Conservation (phyloP, 2,888 invertebrate species). For the Thereva unica region DNA sequence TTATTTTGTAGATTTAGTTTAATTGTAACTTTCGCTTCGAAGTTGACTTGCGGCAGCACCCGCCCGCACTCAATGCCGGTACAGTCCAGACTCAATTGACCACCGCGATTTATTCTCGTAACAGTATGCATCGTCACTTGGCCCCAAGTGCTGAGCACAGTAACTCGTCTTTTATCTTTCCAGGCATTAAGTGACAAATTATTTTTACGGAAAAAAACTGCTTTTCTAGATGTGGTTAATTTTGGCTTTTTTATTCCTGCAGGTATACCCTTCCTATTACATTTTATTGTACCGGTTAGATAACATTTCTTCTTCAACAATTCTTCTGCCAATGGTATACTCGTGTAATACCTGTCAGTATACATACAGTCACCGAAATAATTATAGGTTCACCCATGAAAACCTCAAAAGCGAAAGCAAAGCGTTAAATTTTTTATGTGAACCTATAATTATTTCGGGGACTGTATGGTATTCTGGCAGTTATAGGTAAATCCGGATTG, state of each 20-base stretch:
- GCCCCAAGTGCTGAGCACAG: slow-evolving; percentile 1
- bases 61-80: too few species aligned
- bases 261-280: slow-evolving; percentile 2
- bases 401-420: too few species aligned
- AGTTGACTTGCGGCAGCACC: too few species aligned
- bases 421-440: too few species aligned
- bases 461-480: too few species aligned
- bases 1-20: too few species aligned
- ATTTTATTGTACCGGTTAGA: slow-evolving; percentile 4
- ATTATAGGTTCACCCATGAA: too few species aligned
- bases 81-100: too few species aligned
- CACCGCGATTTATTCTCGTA: slow-evolving; percentile 6
- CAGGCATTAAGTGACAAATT: neutral
- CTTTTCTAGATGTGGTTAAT: slow-evolving; percentile 1
- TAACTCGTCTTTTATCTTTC: slow-evolving; percentile 5
- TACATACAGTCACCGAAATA: too few species aligned
- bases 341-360: neutral
- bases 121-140: slow-evolving; percentile 4
- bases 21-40: too few species aligned
- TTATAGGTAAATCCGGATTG: too few species aligned
- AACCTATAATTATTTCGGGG: too few species aligned
- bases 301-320: neutral
- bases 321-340: neutral
- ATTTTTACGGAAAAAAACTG: neutral
- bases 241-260: slow-evolving; percentile 1